These are phyloP conservation scores for Pomacea maculata DNA, from an alignment of 1,140 invertebrate species.

Conservation along the genomic window DNA sequence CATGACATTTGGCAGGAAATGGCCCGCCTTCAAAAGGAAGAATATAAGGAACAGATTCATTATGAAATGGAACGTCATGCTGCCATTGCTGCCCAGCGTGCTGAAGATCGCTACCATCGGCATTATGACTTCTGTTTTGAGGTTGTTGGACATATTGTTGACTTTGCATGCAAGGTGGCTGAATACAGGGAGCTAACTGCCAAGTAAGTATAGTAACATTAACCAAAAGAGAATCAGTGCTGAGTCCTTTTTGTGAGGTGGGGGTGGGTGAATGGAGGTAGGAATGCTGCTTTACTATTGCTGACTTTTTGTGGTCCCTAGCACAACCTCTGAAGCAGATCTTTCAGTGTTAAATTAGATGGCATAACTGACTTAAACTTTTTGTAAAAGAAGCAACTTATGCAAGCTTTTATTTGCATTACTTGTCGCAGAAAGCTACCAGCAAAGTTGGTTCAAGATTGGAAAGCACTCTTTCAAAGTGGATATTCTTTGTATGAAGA, in stretches of 20 bases:
- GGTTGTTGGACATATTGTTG: slow-evolving; percentile 57
- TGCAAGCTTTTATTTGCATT: no score
- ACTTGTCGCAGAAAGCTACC: slow-evolving; percentile 53
- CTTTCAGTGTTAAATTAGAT: no score
- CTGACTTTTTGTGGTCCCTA: no score
- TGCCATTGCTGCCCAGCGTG: slow-evolving; percentile 59
- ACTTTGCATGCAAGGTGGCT: slow-evolving; percentile 61
- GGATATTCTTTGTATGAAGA: slow-evolving; percentile 60
- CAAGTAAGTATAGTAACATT: slow-evolving; percentile 45
- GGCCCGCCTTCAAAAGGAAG: slow-evolving; percentile 54
- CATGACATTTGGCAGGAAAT: slow-evolving; percentile 48
- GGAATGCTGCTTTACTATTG: no score
- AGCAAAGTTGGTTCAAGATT: slow-evolving; percentile 62
- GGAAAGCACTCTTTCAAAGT: slow-evolving; percentile 59
- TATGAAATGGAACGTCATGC: slow-evolving; percentile 62
- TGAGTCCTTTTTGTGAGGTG: neutral
- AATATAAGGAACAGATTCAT: slow-evolving; percentile 60
- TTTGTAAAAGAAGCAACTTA: no score
- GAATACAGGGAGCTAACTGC: slow-evolving; percentile 64
- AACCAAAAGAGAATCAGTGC: no score
- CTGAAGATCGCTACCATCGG: slow-evolving; percentile 55
- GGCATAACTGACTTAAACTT: no score
- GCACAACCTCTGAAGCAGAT: no score
- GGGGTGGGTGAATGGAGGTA: no score
- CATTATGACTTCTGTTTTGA: slow-evolving; percentile 61